Evolutionary conservation across 2,797 vertebrate species (phyloP).

Genomic region (Pseudopleuronectes americanus): DNA sequence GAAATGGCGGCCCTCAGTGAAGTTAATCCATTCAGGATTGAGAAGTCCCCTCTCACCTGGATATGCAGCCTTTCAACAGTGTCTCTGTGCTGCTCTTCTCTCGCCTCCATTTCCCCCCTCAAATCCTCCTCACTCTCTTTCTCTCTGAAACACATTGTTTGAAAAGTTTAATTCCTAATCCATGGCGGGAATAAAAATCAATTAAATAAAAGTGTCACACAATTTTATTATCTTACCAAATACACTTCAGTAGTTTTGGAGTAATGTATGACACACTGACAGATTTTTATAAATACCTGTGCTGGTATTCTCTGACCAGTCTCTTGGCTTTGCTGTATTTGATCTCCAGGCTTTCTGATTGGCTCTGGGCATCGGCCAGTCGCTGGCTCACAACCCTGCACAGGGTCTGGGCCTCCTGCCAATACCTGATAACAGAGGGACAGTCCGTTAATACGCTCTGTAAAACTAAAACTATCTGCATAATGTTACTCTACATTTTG

Average conservation of each 20-base stretch:
- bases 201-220: neutral
- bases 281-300: constrained; percentile 81
- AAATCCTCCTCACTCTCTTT: constrained; percentile 84
- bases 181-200: too few relatives aligned
- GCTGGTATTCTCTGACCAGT: constrained; percentile 89
- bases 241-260: neutral
- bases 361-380: constrained; percentile 90
- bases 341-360: constrained; percentile 89
- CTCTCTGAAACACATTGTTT: constrained; percentile 77
- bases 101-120: constrained; percentile 83
- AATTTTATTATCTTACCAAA: constrained; percentile 1
- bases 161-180: constrained; percentile 15
- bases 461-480: neutral
- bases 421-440: constrained; percentile 78
- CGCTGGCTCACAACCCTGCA: constrained; percentile 92
- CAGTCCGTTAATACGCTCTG: constrained; percentile 15
- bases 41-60: constrained; percentile 78
- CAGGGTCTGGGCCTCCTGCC: constrained; percentile 92
- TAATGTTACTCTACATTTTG: constrained; percentile 11
- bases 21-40: constrained; percentile 12
- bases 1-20: neutral
- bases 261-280: neutral
- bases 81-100: constrained; percentile 82
- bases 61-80: constrained; percentile 83
- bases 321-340: constrained; percentile 91